Conservation (phyloP, 1,140 invertebrate species). For the Lepidurus couesii region DNA sequence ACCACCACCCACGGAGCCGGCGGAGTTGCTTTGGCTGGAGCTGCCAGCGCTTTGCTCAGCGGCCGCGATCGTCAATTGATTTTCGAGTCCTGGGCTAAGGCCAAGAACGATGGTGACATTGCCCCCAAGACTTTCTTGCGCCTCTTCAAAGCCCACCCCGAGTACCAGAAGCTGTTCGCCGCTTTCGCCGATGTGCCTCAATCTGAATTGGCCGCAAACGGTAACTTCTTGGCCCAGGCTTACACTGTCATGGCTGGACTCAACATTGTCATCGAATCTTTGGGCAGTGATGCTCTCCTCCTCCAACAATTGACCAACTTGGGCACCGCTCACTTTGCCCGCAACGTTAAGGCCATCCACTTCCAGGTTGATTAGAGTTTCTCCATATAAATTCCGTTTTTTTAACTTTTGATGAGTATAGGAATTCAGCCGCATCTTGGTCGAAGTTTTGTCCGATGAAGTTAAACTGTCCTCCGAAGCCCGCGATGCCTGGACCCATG, state of each 20-base stretch:
- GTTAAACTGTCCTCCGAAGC: slow-evolving; percentile 40
- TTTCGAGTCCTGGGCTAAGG: slow-evolving; percentile 10
- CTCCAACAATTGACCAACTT: slow-evolving; percentile 49
- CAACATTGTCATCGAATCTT: slow-evolving; percentile 55
- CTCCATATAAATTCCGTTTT: too few species aligned
- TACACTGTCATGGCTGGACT: slow-evolving; percentile 58
- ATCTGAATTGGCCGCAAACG: slow-evolving; percentile 52
- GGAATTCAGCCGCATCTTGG: slow-evolving; percentile 38
- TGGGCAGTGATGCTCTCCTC: slow-evolving; percentile 58
- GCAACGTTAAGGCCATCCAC: slow-evolving; percentile 48
- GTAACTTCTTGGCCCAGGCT: slow-evolving; percentile 62
- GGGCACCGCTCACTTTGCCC: slow-evolving; percentile 50
- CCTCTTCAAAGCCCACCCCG: slow-evolving; percentile 57
- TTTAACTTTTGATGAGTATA: neutral
- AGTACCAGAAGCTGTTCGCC: slow-evolving; percentile 55
- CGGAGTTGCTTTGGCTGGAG: neutral
- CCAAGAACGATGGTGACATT: slow-evolving; percentile 28
- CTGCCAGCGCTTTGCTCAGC: neutral
- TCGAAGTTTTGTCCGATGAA: slow-evolving; percentile 44
- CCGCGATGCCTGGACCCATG: slow-evolving; percentile 29
- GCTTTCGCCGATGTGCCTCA: slow-evolving; percentile 53
- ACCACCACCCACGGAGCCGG: neutral
- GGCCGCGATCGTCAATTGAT: neutral
- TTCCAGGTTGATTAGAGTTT: slow-evolving; percentile 47
- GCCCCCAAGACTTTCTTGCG: slow-evolving; percentile 43